Conservation (phyloP, 2,113 vertebrate species). For the Petromus typicus region DNA sequence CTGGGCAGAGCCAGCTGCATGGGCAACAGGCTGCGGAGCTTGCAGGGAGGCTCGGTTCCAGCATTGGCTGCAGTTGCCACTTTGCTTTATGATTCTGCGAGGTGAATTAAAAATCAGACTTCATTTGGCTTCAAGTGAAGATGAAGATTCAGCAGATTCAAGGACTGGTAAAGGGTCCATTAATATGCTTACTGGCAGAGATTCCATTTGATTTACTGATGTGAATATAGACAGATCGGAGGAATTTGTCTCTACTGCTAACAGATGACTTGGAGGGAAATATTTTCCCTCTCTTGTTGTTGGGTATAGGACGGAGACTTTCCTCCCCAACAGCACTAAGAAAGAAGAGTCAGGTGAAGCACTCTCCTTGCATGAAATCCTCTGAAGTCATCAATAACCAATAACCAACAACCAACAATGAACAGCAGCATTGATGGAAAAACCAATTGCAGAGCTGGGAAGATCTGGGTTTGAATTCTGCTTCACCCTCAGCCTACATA, state of each 20-base stretch:
- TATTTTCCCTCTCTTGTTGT: neutral
- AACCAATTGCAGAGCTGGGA: neutral
- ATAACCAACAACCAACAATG: neutral
- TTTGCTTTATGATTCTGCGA: constrained; percentile 51
- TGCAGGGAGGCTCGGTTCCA: neutral
- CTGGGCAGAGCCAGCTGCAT: neutral
- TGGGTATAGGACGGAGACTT: too few species aligned
- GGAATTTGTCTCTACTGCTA: neutral
- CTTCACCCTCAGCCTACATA: neutral
- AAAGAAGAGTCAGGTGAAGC: neutral
- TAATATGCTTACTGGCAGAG: constrained; percentile 44
- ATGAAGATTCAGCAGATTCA: constrained; percentile 70
- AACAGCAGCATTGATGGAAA: neutral
- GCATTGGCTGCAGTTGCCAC: neutral
- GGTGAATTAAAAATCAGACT: constrained; percentile 74
- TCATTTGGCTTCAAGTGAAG: constrained; percentile 62
- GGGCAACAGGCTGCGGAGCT: neutral
- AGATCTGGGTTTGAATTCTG: neutral
- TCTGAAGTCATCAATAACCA: neutral
- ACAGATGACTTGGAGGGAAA: neutral
- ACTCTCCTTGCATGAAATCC: neutral
- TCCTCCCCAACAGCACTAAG: neutral
- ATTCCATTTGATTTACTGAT: neutral
- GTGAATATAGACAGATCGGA: neutral
- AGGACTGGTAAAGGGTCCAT: constrained; percentile 44